Evolutionary conservation across 1,140 invertebrate genomes (phyloP).

Genomic region (Bursaphelenchus mucronatus): DNA sequence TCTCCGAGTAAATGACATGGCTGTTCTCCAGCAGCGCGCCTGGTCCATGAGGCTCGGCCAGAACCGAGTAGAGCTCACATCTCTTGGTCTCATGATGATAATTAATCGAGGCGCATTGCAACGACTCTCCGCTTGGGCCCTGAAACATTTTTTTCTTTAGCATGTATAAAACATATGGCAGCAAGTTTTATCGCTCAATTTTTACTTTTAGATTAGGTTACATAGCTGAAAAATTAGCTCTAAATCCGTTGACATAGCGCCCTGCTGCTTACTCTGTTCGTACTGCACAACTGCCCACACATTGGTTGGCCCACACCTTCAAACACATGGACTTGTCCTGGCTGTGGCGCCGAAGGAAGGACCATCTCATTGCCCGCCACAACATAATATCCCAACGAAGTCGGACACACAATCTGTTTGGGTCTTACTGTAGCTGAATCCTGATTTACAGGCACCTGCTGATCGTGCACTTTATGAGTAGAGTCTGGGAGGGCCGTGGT

Average conservation of each 20-base stretch:
- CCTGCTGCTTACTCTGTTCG: slow-evolving; percentile 34
- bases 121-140: slow-evolving; percentile 27
- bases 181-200: no score
- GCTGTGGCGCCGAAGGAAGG: slow-evolving; percentile 23
- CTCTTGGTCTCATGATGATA: slow-evolving; percentile 33
- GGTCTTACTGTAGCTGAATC: no score
- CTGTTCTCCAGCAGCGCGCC: slow-evolving; percentile 38
- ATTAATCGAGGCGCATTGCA: slow-evolving; percentile 38
- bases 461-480: no score
- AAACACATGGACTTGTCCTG: slow-evolving; percentile 22
- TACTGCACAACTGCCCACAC: slow-evolving; percentile 27
- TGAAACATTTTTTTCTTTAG: no score
- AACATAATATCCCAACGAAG: slow-evolving; percentile 32
- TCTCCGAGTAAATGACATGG: slow-evolving; percentile 37
- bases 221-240: no score
- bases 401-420: slow-evolving; percentile 5
- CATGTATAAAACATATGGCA: no score
- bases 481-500: no score
- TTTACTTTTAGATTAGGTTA: no score
- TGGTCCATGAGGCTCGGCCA: slow-evolving; percentile 36
- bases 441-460: no score
- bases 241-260: no score
- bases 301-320: slow-evolving; percentile 35
- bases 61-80: slow-evolving; percentile 35
- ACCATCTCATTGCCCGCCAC: slow-evolving; percentile 43